Evolutionary conservation across 23 tunicate genomes (phyloP).

Genomic region (Diplosoma virens): DNA sequence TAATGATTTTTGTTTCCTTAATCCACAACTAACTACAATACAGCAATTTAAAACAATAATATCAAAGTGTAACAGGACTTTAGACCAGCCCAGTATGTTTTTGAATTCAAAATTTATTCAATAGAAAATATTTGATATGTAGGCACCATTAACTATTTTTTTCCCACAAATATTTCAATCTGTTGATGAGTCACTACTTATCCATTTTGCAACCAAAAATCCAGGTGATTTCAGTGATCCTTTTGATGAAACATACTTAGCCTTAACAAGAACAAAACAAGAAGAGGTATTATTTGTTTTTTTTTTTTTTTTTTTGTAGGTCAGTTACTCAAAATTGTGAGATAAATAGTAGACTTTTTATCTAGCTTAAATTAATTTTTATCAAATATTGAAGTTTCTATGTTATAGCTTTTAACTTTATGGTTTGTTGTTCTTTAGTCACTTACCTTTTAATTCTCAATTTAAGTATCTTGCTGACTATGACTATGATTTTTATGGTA

Average conservation of each 20-base stretch:
- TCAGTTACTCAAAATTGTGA: neutral
- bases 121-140: neutral
- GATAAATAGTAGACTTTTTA: neutral
- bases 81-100: no score
- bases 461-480: no score
- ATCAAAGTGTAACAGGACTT: no score
- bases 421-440: no score
- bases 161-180: slow-evolving; percentile 38
- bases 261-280: slow-evolving; percentile 57
- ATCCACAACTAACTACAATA: no score
- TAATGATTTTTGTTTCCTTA: no score
- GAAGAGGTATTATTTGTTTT: slow-evolving; percentile 32
- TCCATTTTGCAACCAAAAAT: slow-evolving; percentile 43
- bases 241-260: slow-evolving; percentile 63
- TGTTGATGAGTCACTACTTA: neutral
- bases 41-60: no score
- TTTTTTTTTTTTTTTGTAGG: no score
- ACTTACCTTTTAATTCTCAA: no score
- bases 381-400: neutral
- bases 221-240: slow-evolving; percentile 73
- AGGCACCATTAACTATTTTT: slow-evolving; percentile 63
- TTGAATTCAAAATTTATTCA: no score
- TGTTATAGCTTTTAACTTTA: neutral
- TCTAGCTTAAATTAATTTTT: neutral
- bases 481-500: no score